Base-by-base conservation (phyloP, 2,888 invertebrate species). In the Scelioninae gen. 1 region DNA sequence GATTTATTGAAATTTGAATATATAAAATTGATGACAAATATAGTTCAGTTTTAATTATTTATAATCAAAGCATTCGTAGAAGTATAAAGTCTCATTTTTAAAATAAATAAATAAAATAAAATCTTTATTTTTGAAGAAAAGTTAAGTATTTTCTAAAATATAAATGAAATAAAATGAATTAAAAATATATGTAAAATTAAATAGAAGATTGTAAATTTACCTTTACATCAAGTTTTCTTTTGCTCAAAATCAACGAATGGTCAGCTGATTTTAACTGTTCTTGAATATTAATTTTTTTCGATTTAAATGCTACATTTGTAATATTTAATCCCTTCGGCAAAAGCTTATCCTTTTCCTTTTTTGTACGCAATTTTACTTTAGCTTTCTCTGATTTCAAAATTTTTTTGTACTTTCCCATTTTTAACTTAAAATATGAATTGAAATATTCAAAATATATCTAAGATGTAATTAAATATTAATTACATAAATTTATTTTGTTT, bases 261-360 rank as follows among this genome's bases (percentile, higher is more conserved):
- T 94, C 94, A 78, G 94, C 93, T 31, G 91, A 88, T 86, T 93
- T 93, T 13, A 97, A 90, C 89, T 98, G 98, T 87, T 97, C 96
- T 49, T 94, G 94, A 45, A 98, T 94, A 1, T 97, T 94, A 85
- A 98, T 97, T 89, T 97, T 96, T 88, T 96, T 96, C 0, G 97
- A 95, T 94, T 98, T 97, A 88, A 98, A 98, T 87, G 95, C 95
- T 0, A 97, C 96, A 91, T 97, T 95, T 0, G 98, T 98, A 5
- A 97, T 95, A 94, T 98, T 98, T 65, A 96, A 95, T 7, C 97
- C 97, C 93, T 97, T 98, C 0, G 96, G 96, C 65, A 98, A 92
- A 43, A 90, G 29, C 56, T 75, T 80, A 40, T 80, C 87, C 29
- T 91, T 92, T 89, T 95, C 94, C 91, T 96, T 95, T 92, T 96